phyloP scores from a whole-genome alignment of 1,140 invertebrate species.

The Polyergus mexicanus region DNA sequence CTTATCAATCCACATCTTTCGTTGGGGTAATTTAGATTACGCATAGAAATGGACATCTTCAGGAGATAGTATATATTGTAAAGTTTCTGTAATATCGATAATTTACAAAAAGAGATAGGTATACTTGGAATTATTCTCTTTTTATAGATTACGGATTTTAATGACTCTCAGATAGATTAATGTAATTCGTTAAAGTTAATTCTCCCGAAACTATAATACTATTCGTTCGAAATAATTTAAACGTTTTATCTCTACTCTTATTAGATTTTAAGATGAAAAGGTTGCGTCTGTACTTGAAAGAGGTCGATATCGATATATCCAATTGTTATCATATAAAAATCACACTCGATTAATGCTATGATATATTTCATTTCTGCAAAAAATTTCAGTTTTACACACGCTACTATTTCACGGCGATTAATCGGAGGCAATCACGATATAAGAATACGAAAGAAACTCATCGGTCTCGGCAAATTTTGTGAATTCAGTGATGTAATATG shows the following conservation, averaged over 20 bases:
- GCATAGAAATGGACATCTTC: neutral
- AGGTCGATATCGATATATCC: neutral
- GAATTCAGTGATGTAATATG: slow-evolving; percentile 81
- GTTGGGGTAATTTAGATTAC: slow-evolving; percentile 40
- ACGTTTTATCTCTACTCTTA: neutral
- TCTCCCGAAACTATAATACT: neutral
- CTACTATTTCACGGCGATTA: neutral
- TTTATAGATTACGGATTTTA: neutral
- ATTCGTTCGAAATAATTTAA: neutral
- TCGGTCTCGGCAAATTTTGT: slow-evolving; percentile 76
- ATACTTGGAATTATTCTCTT: neutral
- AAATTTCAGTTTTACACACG: neutral
- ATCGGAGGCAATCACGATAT: slow-evolving; percentile 2
- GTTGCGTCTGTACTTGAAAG: neutral
- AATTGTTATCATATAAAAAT: slow-evolving; percentile 23
- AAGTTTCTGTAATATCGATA: neutral
- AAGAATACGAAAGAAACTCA: slow-evolving; percentile 41
- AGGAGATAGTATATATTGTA: neutral
- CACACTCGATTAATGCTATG: neutral
- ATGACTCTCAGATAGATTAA: neutral
- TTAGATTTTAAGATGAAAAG: neutral
- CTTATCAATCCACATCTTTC: slow-evolving; percentile 64
- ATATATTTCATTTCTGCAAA: neutral
- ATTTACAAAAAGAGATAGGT: slow-evolving; percentile 24
- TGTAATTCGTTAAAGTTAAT: neutral